Evolutionary conservation across 2,113 vertebrate species (phyloP), one percentile per base, ranked within the genome.

Genomic region (Phoxinus phoxinus): DNA sequence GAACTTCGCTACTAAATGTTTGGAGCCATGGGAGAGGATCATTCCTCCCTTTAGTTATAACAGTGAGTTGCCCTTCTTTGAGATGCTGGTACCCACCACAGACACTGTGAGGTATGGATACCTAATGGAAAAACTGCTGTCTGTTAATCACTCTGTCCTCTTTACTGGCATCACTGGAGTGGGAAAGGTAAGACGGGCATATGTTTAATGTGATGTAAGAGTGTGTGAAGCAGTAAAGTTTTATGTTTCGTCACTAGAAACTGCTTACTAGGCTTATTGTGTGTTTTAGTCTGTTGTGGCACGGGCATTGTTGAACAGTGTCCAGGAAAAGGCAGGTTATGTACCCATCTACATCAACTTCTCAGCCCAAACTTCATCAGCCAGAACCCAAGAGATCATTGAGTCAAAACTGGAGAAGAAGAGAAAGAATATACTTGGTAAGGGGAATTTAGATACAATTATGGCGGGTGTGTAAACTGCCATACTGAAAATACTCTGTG

Each of bases 51-150:
- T 97, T 86, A 93, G 91, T 32, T 97, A 97, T 86, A 91, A 91
- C 58, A 89, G n/a, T 0, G 92, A 96, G 6, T 81, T 94, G 11
- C 95, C 96, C 0, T 97, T 97, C 91, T 97, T 97, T 86, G 96
- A 97, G 89, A 96, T 96, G 95, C 91, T 97, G 83, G 96, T 97
- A 48, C 96, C 96, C 84, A 97, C 96, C 46, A 92, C 91, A 1
- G 97, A 97, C 90, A 97, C 97, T 0, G 95, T 97, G 69, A 95
- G 96, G 37, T 97, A 94, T 10, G 96, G 97, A 27, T 97, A 97
- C 88, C 92, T 97, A 59, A 95, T 97, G 97, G 95, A 97, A 88
- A 96, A 96, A 79, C 92, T 97, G 23, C 91, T 97, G 0, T 96
- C 95, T 0, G 95, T 97, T 77, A 91, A 25, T 4, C 96, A 93